Evolutionary conservation across 2,888 invertebrate species (phyloP), one percentile per base, ranked within the genome.

Genomic region (Limenitis camilla): DNA sequence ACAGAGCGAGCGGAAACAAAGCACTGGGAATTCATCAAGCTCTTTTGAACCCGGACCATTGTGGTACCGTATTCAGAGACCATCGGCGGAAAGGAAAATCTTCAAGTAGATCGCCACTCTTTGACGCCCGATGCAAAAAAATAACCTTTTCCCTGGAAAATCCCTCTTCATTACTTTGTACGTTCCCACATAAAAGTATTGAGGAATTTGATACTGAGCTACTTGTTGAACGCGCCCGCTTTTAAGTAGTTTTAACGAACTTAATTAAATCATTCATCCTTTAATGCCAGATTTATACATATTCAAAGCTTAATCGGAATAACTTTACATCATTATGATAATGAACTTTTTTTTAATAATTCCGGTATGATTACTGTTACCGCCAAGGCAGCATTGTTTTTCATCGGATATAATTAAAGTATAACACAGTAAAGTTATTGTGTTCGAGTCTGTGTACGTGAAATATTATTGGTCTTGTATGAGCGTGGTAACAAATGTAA

Each of bases 1-100:
- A 72, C 74, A 76, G 80, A 83, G 78, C 80, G 75, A 73, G 78
- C 75, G 78, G 80, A 85, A 85, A 86, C 86, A 85, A 86, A 84
- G 85, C 74, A 68, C 72, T 73, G 73, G 71, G 76, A 77, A 84
- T 85, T 86, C 85, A 86, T 86, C 84, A 86, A 78, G 84, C 77
- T 81, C 84, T 83, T 85, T 84, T 84, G 83, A 85, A 81, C 84
- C 73, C 75, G 65, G 63, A 68, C 73, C 75, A 83, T 80, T 83
- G 81, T 82, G 81, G 78, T 73, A 70, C 77, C 60, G 65, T 62
- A 81, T 78, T 81, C 81, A 76, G 71, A 71, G 77, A 69, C 78
- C 78, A 79, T 75, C 72, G 78, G 74, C 70, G 78, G 76, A 79
- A 81, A 78, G 79, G 79, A 83, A 66, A 79, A 83, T 78, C 83